A percentile compares a stretch with the other conserved stretches of the same genome.
Conservation (phyloP, 2,888 invertebrate species). For the Leptopilina syphax region DNA sequence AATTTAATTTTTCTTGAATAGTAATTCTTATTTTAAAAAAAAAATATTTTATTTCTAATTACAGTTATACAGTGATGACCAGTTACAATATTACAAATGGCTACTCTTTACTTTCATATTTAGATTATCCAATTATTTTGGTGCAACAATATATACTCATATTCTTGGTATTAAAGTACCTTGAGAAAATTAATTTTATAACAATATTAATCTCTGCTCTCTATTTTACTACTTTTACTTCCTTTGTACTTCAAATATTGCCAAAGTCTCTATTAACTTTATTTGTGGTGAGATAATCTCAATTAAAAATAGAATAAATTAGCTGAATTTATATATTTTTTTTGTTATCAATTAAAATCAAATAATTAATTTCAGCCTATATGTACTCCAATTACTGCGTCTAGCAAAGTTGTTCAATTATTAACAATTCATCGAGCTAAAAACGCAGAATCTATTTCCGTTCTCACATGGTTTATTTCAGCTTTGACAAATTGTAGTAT, state of each 20-base stretch:
- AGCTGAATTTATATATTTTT: background rate
- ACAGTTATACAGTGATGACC: constrained; percentile 88
- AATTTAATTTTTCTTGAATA: constrained; percentile 7
- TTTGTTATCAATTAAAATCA: background rate
- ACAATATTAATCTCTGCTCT: constrained; percentile 67
- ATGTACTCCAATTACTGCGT: constrained; percentile 88
- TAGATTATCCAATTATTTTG: constrained; percentile 91
- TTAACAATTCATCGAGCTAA: constrained; percentile 84
- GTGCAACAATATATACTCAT: constrained; percentile 86
- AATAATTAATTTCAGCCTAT: constrained; percentile 53
- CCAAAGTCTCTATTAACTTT: constrained; percentile 79
- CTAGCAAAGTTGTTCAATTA: constrained; percentile 89
- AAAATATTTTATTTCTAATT: constrained; percentile 65
- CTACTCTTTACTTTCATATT: constrained; percentile 86
- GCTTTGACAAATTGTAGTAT: constrained; percentile 89
- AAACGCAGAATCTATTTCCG: constrained; percentile 87
- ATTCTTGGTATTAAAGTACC: constrained; percentile 84
- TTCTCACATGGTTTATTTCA: constrained; percentile 90
- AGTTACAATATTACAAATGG: constrained; percentile 88
- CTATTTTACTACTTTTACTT: constrained; percentile 72
- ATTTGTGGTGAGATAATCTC: constrained; percentile 80
- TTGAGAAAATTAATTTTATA: constrained; percentile 78
- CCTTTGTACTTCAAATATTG: constrained; percentile 77
- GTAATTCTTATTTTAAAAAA: background rate
- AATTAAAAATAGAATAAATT: background rate